Evolutionary conservation across 2,113 vertebrate genomes (phyloP), one percentile per base, ranked within the genome.

Genomic region (Microcebus jonahi): DNA sequence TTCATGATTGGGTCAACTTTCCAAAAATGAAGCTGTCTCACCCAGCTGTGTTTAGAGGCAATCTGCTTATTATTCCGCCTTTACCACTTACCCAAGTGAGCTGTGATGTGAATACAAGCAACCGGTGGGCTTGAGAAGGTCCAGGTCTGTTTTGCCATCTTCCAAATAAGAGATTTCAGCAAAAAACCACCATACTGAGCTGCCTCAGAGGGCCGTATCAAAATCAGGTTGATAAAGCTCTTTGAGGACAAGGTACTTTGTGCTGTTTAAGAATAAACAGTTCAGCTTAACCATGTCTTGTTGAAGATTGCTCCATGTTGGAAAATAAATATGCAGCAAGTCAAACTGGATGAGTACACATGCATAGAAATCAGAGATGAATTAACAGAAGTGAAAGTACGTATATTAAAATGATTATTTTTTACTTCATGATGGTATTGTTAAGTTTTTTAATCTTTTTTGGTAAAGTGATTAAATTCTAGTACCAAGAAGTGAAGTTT

Each of bases 391-490:
- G 50, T 94, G 76, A 95, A 96, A 97, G 90, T 93, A 57, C 96
- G 45, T 45, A 21, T 70, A 98, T 98, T 98, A 98, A 98, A 98
- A 88, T 83, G 12, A 45, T 91, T 90, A 65, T 92, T 91, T 81
- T 88, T 88, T 97, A 89, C 48, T 97, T 92, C n/a, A 89, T 92
- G 94, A 11, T 27, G 42, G 2, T 83, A n/a, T 15, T 34, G 36
- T 15, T 34, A 42, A 87, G 86, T 92, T 83, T 31, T 8, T 79
- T 88, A 90, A 81, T 88, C 20, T 45, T 71, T 82, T 39, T 90
- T 76, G n/a, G 21, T 86, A 55, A 88, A 25, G 13, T 8, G n/a
- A 48, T 61, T 87, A 75, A 91, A 89, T 96, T 80, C 27, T 45
- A 71, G 36, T 50, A 71, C 53, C 45, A 70, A 82, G 90, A 96